Evolutionary conservation across 2,113 vertebrate genomes (phyloP).

Genomic region (Xenopus laevis): DNA sequence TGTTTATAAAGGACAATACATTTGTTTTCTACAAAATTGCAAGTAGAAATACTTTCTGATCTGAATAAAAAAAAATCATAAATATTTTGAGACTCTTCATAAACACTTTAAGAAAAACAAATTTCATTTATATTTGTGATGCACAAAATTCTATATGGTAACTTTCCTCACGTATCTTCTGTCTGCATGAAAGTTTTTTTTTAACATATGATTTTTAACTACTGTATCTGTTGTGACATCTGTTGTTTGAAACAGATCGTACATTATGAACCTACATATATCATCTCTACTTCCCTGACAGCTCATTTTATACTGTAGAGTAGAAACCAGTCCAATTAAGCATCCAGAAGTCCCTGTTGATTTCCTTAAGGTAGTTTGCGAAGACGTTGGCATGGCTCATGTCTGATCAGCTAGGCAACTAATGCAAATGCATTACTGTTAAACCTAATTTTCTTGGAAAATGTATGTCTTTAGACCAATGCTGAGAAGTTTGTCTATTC

Average conservation of each 20-base stretch:
- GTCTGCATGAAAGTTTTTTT: no score
- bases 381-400: background rate
- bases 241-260: background rate
- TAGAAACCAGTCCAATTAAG: slow-evolving; percentile 14
- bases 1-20: no score
- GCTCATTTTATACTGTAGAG: background rate
- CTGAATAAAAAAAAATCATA: no score
- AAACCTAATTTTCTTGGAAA: background rate
- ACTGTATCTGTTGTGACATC: slow-evolving; percentile 1
- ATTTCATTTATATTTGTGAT: no score
- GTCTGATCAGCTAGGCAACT: background rate
- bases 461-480: background rate
- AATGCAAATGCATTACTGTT: background rate
- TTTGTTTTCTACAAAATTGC: no score
- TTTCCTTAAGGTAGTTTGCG: background rate
- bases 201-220: background rate
- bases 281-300: background rate
- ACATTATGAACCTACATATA: slow-evolving; percentile 4
- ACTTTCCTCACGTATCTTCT: no score
- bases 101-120: no score
- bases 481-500: background rate
- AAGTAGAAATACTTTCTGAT: no score
- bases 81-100: no score
- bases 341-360: slow-evolving; percentile 6
- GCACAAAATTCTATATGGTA: no score